phyloP scores from a whole-genome alignment of 1,140 invertebrate species.

The Drosophila parvula region DNA sequence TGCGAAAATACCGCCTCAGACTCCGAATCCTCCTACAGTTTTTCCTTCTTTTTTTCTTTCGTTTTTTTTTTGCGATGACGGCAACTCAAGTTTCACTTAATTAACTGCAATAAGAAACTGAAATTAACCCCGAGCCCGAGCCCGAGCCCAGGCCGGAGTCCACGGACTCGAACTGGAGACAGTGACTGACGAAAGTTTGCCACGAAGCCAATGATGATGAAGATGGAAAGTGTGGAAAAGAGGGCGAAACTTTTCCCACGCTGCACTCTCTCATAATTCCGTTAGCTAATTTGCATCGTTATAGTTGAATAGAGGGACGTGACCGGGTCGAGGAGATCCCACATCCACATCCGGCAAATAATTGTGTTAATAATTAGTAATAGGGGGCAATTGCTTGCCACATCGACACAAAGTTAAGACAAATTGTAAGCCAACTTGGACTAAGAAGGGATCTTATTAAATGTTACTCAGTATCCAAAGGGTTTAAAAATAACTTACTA shows the following conservation, averaged over 20 bases:
- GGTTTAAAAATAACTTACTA: too few relatives aligned
- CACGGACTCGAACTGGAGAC: conserved; percentile 12
- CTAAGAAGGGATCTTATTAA: too few relatives aligned
- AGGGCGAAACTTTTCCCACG: conserved; percentile 43
- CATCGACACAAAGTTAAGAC: not conserved
- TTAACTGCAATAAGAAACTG: conserved; percentile 81
- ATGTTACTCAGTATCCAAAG: too few relatives aligned
- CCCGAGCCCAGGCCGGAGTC: not conserved
- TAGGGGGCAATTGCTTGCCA: conserved; percentile 47
- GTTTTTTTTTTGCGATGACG: conserved; percentile 13
- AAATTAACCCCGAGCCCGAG: conserved; percentile 60
- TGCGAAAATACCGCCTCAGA: conserved; percentile 33
- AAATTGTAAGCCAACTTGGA: too few relatives aligned
- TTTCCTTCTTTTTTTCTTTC: too few relatives aligned
- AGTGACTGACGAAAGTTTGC: conserved; percentile 51
- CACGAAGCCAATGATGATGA: conserved; percentile 33
- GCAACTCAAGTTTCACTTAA: conserved; percentile 76
- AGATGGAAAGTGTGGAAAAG: conserved; percentile 56
- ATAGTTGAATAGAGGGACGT: conserved; percentile 51
- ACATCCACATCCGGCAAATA: conserved; percentile 49
- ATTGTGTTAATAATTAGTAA: conserved; percentile 72
- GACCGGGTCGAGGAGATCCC: conserved; percentile 20
- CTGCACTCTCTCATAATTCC: conserved; percentile 59
- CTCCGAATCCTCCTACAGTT: not conserved
- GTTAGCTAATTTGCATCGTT: conserved; percentile 75